phyloP scores from a whole-genome alignment of 2,113 vertebrate genomes.

The Burhinus oedicnemus region DNA sequence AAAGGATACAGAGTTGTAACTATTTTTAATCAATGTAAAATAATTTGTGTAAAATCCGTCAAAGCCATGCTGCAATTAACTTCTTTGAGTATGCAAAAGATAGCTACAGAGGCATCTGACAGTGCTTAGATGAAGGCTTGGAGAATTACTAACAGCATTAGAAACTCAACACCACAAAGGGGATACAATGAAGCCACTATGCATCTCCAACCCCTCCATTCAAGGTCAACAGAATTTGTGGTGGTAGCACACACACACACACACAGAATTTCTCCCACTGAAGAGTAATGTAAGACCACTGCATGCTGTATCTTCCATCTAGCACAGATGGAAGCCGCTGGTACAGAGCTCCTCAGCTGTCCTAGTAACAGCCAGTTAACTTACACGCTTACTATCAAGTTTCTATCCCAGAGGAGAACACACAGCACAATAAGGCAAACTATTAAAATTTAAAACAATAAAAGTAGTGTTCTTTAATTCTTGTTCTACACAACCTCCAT shows the following conservation, averaged over 20 bases:
- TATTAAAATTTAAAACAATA: constrained; percentile 12
- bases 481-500: constrained; percentile 34
- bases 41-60: neutral
- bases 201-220: neutral
- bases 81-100: neutral
- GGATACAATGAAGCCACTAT: neutral
- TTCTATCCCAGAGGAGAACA: constrained; percentile 27
- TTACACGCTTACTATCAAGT: neutral
- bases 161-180: neutral
- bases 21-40: constrained; percentile 46
- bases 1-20: neutral
- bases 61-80: neutral
- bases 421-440: constrained; percentile 38
- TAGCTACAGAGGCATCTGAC: neutral
- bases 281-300: neutral
- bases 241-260: neutral
- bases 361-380: neutral
- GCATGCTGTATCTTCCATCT: neutral
- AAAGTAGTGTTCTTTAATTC: constrained; percentile 2
- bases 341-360: neutral
- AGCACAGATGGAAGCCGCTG: neutral
- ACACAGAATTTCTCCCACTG: neutral
- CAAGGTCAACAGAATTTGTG: neutral
- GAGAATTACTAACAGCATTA: neutral
- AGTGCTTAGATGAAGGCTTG: neutral